These are phyloP conservation scores for Rhinolophus ferrumequinum DNA, from an alignment of 2,113 vertebrate genomes.

Conservation along the genomic window DNA sequence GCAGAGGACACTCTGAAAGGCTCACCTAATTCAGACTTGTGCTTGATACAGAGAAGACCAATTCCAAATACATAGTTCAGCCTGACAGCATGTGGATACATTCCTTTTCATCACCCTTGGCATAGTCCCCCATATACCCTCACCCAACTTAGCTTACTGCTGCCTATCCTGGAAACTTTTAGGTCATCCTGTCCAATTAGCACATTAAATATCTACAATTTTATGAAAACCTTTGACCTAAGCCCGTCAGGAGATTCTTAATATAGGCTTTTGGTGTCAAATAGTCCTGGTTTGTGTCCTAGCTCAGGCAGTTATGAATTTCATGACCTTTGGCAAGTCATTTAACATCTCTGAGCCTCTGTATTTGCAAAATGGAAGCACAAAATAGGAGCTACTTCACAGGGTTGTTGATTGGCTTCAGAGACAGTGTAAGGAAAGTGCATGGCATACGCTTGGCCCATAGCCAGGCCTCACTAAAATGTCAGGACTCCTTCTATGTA, in stretches of 20 bases:
- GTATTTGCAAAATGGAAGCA: slow-evolving; percentile 22
- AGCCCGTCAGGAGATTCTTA: slow-evolving; percentile 45
- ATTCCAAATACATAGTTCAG: slow-evolving; percentile 28
- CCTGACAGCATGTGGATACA: neutral
- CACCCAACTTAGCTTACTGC: neutral
- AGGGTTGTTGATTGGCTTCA: neutral
- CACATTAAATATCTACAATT: slow-evolving; percentile 57
- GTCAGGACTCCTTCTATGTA: neutral
- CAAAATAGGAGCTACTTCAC: slow-evolving; percentile 6
- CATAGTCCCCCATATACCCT: neutral
- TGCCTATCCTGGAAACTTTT: neutral
- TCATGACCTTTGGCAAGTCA: slow-evolving; percentile 46
- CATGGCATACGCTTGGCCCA: neutral
- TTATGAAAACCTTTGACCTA: slow-evolving; percentile 61
- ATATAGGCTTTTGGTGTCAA: slow-evolving; percentile 50
- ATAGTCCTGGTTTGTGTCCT: slow-evolving; percentile 9
- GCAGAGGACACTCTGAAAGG: neutral
- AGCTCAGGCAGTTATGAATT: slow-evolving; percentile 53
- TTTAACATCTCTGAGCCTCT: slow-evolving; percentile 38
- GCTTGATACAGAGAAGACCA: slow-evolving; percentile 45
- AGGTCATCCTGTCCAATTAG: slow-evolving; percentile 41
- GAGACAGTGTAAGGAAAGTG: neutral
- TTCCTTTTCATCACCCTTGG: neutral
- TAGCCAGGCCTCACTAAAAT: neutral
- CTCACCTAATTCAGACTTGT: slow-evolving; percentile 43